A percentile compares a stretch with the other conserved stretches of the same genome.
These are phyloP conservation scores for Montipora capricornis DNA, from an alignment of 64 coral and sea anemone genomes.

Conservation along the genomic window DNA sequence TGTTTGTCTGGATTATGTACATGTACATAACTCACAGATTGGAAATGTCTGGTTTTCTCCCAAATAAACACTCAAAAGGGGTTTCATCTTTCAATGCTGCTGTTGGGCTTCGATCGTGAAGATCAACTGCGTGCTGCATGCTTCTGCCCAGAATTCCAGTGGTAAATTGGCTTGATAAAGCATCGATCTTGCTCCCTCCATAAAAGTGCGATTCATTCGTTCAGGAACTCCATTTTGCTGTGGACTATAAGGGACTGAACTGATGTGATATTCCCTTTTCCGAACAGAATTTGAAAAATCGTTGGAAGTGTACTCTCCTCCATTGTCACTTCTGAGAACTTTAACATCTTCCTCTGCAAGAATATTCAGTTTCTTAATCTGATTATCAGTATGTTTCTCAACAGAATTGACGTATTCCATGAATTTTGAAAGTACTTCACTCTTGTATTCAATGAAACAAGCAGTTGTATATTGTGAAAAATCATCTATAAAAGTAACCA, in stretches of 20 bases:
- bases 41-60: slow-evolving; percentile 78
- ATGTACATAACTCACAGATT: slow-evolving; percentile 66
- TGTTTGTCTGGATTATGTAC: slow-evolving; percentile 59
- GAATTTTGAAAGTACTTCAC: slow-evolving; percentile 25
- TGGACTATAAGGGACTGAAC: slow-evolving; percentile 87
- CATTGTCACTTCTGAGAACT: slow-evolving; percentile 29
- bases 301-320: slow-evolving; percentile 13
- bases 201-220: slow-evolving; percentile 77
- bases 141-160: slow-evolving; percentile 70
- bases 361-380: slow-evolving; percentile 42
- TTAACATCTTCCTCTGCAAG: slow-evolving; percentile 22
- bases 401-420: slow-evolving; percentile 20
- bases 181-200: slow-evolving; percentile 90
- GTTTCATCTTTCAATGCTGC: slow-evolving; percentile 68
- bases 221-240: slow-evolving; percentile 91
- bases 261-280: slow-evolving; percentile 81
- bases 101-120: slow-evolving; percentile 82
- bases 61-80: slow-evolving; percentile 77
- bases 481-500: slow-evolving; percentile 45
- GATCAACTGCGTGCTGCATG: slow-evolving; percentile 73
- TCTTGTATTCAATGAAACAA: not conserved
- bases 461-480: slow-evolving; percentile 67
- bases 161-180: slow-evolving; percentile 80
- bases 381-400: slow-evolving; percentile 55
- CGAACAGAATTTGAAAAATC: slow-evolving; percentile 43